Evolutionary conservation across 2,113 vertebrate species (phyloP), one percentile per base, ranked within the genome.

Genomic region (Thalassarche chlororhynchos): DNA sequence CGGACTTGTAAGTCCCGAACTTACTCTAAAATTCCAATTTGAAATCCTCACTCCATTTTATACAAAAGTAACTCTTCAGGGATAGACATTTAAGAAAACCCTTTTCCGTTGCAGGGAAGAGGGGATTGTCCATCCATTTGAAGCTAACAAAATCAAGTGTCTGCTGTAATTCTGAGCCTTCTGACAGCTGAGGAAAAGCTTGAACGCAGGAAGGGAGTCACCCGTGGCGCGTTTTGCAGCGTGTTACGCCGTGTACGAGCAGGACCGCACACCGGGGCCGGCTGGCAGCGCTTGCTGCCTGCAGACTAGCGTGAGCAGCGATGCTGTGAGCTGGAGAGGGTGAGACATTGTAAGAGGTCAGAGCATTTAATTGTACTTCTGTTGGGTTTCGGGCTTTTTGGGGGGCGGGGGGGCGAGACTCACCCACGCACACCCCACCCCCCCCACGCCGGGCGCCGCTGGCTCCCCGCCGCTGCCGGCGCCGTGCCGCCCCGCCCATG

Each of bases 141-240:
- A 16, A 6, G 7, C 38, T 15, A 7, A 20, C 13, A 10, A 19
- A 24, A 20, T 2, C 24, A 2, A 18, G 10, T 1, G 17, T 13
- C 61, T 13, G 20, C 54, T 29, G 55, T 5, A 2, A 9, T 7
- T 9, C 25, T 1, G 34, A 34, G 8, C 17, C 32, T 29, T 5
- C 20, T 6, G 64, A 1, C 34, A 34, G 36, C 51, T 8, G 34
- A 6, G 7, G 36, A 0, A 8, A 9, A 58, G 42, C 75, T 15
- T 5, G 6, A 10, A 1, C 0, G 0, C 0, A 3, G 49, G 60
- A 8, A 21, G 10, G 4, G 11, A 4, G 2, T 18, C 44, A 1
- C 7, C 2, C 38, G 25, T 5, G 44, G 20, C 34, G 3, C 2
- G 52, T 9, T 38, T 26, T 18, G n/a, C 44, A 2, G 7, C 2